phyloP scores from a whole-genome alignment of 2,113 vertebrate genomes.

The Cyanocitta stelleri region DNA sequence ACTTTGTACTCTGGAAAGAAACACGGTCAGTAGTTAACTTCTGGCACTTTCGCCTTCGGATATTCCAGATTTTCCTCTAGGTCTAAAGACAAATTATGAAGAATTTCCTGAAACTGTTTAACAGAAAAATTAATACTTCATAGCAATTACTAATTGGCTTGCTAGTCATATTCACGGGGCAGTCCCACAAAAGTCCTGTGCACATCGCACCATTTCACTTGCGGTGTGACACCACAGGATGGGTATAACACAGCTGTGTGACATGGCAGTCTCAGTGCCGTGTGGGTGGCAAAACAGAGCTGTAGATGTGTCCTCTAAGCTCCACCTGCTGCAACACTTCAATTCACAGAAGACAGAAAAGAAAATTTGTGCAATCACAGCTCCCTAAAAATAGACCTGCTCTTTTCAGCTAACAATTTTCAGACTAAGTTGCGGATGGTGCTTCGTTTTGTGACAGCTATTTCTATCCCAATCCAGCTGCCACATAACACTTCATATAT shows the following conservation, averaged over 20 bases:
- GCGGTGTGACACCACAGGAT: not conserved
- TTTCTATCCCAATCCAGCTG: not conserved
- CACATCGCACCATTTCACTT: not conserved
- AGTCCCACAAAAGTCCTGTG: not conserved
- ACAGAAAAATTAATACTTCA: not conserved
- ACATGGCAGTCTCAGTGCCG: fast-evolving
- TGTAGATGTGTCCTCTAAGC: fast-evolving
- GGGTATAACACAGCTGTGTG: not conserved
- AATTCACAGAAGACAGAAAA: not conserved
- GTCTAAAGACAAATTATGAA: not conserved
- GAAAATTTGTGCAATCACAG: fast-evolving
- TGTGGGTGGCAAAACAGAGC: not conserved
- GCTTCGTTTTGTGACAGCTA: not conserved
- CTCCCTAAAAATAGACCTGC: not conserved
- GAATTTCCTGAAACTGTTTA: not conserved
- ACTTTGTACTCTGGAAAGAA: not conserved
- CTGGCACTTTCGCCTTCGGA: fast-evolving
- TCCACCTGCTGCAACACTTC: not conserved
- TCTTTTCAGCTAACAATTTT: not conserved
- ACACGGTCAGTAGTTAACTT: not conserved
- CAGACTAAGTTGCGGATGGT: not conserved
- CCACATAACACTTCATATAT: not conserved
- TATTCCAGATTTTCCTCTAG: not conserved
- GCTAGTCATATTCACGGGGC: not conserved
- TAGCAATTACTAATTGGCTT: not conserved